Evolutionary conservation across 2,888 invertebrate genomes (phyloP), one percentile per base, ranked within the genome.

Genomic region (Coenonympha arcania): DNA sequence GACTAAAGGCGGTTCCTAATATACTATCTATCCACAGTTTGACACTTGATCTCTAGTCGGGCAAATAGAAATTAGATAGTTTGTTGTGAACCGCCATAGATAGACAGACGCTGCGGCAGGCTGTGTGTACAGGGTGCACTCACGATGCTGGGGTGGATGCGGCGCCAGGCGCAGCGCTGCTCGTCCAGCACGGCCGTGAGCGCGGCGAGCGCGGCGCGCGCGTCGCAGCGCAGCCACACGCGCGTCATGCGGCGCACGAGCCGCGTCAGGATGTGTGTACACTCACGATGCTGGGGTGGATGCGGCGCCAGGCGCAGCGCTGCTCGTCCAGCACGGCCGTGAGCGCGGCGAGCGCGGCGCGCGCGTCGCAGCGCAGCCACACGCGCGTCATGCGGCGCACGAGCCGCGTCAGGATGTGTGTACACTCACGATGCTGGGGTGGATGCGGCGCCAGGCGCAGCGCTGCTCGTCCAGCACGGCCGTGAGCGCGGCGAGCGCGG

Each of bases 371-470:
- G 48, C 88, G 90, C 47, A 96, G 93, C 83, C 95, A 95, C 85
- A 98, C 95, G 63, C 98, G 90, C 37, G 98, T 98, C 95, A 98
- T 93, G 64, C 98, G 90, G 53, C 93, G 91, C 39, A 95, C 95
- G 66, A 96, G 83, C 65, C 90, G 90, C 77, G 95, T 93, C 78
- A 94, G 89, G n/a, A n/a, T n/a, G n/a, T n/a, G n/a, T n/a, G n/a
- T n/a, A n/a, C n/a, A n/a, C n/a, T n/a, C n/a, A n/a, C n/a, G n/a
- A n/a, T n/a, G 48, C 66, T 62, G 54, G 71, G 61, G 48, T 63
- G 69, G 57, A 71, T 57, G 31, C 64, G 69, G 6, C 73, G 70
- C 83, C 89, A 91, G 5, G 87, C 87, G 60, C 57, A 50, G 28
- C 65, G 57, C 55, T 61, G 59, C 11, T 47, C 54, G 62, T 90